Conservation (phyloP, 2,888 invertebrate species). For the Mimachlamys varia region DNA sequence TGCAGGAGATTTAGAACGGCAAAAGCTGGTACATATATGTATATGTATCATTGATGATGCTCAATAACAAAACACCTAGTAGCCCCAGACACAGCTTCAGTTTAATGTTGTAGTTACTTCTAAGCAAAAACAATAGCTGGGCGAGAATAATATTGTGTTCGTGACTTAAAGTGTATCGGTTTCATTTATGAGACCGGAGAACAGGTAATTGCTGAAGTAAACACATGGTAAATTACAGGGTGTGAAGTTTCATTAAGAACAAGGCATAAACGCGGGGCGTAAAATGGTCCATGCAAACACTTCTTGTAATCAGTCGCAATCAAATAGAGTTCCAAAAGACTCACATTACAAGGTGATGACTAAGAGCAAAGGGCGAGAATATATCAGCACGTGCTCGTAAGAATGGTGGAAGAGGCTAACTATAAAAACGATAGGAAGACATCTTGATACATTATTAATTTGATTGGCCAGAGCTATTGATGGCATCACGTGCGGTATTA, state of each 20-base stretch:
- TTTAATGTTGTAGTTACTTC: no score
- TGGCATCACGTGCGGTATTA: conserved; percentile 18
- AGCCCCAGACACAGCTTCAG: no score
- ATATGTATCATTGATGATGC: no score
- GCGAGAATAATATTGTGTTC: no score
- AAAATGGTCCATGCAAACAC: neutral
- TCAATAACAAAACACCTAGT: no score
- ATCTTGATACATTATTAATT: conserved; percentile 26
- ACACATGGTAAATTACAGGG: neutral
- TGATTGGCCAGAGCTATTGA: conserved; percentile 6
- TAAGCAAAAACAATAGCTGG: no score
- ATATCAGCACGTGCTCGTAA: neutral
- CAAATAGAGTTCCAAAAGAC: neutral
- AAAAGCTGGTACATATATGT: no score
- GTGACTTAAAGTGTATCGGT: no score
- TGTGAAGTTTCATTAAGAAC: neutral
- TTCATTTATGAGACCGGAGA: no score
- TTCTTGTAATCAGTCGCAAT: neutral
- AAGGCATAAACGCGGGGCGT: neutral
- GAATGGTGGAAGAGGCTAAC: neutral
- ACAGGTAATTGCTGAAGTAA: neutral
- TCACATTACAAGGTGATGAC: neutral
- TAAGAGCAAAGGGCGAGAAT: neutral
- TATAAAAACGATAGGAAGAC: neutral
- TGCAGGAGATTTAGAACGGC: no score